These are phyloP conservation scores for Anniella stebbinsi DNA, from an alignment of 2,797 vertebrate species.

Conservation along the genomic window DNA sequence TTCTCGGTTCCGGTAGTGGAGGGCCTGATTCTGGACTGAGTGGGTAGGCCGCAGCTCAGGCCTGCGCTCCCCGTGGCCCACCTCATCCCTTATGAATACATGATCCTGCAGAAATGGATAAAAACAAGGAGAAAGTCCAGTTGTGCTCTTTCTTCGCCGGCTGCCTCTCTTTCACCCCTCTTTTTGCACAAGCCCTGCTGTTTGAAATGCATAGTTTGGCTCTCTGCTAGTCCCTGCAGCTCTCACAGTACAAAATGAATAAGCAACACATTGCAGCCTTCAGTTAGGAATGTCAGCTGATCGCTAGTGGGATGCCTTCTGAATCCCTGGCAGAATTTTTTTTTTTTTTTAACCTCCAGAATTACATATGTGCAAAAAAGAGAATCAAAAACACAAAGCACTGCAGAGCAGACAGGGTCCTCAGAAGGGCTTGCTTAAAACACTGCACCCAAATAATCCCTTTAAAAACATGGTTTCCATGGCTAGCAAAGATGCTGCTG, in stretches of 20 bases:
- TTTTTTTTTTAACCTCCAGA: conserved; percentile 72
- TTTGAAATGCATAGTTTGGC: conserved; percentile 89
- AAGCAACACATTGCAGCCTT: conserved; percentile 87
- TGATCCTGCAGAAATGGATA: conserved; percentile 92
- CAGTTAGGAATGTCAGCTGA: conserved; percentile 85
- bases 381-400: conserved; percentile 61
- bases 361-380: conserved; percentile 78
- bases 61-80: conserved; percentile 91
- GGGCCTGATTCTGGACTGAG: conserved; percentile 92
- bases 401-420: conserved; percentile 66
- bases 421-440: conserved; percentile 75
- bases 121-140: conserved; percentile 87
- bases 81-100: conserved; percentile 96
- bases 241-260: conserved; percentile 84
- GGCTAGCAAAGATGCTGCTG: conserved; percentile 73
- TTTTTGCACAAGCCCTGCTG: conserved; percentile 85
- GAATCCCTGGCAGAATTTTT: conserved; percentile 79
- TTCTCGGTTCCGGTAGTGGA: conserved; percentile 96
- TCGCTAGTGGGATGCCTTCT: conserved; percentile 83
- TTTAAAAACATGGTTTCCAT: conserved; percentile 80
- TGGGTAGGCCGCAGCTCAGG: conserved; percentile 90
- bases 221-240: conserved; percentile 86
- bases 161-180: conserved; percentile 84
- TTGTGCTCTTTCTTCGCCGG: conserved; percentile 82
- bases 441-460: conserved; percentile 75